These are phyloP conservation scores for Cryptoblepharus egeriae DNA, from an alignment of 2,797 vertebrate species.

Conservation along the genomic window DNA sequence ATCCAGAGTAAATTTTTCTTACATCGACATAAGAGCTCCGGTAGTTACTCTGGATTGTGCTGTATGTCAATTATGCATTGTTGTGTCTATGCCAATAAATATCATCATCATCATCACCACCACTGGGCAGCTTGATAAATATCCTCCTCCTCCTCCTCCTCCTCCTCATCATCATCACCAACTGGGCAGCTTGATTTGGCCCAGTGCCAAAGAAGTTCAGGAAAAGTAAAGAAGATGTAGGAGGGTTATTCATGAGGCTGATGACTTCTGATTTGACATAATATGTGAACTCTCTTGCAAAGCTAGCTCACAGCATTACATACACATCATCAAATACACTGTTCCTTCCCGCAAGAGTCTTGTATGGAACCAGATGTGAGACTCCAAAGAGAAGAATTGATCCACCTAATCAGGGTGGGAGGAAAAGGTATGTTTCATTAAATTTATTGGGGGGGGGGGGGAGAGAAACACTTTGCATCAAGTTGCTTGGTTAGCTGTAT, in stretches of 20 bases:
- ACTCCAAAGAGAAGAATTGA: background rate
- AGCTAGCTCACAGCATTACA: too few species aligned
- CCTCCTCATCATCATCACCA: too few species aligned
- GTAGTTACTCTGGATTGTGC: too few species aligned
- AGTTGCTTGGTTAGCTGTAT: background rate
- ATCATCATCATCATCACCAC: too few species aligned
- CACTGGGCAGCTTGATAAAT: too few species aligned
- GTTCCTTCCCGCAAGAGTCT: background rate
- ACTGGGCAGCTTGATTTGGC: background rate
- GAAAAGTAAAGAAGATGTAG: background rate
- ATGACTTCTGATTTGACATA: background rate
- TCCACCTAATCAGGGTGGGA: background rate
- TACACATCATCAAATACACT: background rate
- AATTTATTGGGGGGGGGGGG: background rate
- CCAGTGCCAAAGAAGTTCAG: background rate
- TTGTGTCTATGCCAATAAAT: too few species aligned
- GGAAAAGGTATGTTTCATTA: background rate
- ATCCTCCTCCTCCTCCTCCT: too few species aligned
- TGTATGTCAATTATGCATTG: too few species aligned
- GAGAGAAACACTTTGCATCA: slow-evolving; percentile 5
- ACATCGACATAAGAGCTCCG: too few species aligned
- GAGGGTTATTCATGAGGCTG: background rate
- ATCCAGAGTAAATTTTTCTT: too few species aligned
- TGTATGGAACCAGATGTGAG: background rate
- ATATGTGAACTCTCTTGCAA: background rate